Evolutionary conservation across 2,797 vertebrate species (phyloP), one percentile per base, ranked within the genome.

Genomic region (Manis pentadactyla): DNA sequence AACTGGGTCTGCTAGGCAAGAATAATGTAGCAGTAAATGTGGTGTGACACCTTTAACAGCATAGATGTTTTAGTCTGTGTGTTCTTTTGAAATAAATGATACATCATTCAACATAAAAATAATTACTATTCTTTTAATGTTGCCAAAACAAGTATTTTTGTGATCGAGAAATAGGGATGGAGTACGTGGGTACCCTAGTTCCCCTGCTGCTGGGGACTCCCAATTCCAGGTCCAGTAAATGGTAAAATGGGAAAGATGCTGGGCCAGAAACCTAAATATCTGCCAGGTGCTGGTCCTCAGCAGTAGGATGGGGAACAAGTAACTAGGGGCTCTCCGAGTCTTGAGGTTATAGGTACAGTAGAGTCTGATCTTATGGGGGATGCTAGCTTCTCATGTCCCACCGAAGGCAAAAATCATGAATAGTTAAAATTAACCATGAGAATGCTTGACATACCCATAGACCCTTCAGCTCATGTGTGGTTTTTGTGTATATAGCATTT

Each of bases 71-170:
- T 89, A 39, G 51, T 94, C 42, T 55, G 4, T 57, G 3, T 73
- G 27, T 27, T 27, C 87, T 92, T 89, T 63, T 94, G 68, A 84
- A 85, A 78, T 93, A 88, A 79, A 46, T 69, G 21, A 39, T 51
- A 78, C 81, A 39, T 61, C 29, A 84, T 53, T 64, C 75, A 92
- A 39, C 27, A 34, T 87, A 61, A 90, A 77, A 81, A 25, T 71
- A 46, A 78, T 42, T 7, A 84, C 17, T 34, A 15, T 79, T 66
- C 21, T 61, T 59, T 66, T 63, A 63, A 23, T 61, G 14, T 53
- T 42, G 64, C n/a, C 69, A 74, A 59, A 73, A n/a, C 19, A 42
- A 83, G 39, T 12, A 31, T 77, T 18, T 55, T 85, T 46, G 53
- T 39, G 77, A 59, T 49, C 12, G 34, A 17, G 29, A 87, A 46